A percentile compares a stretch with the other conserved stretches of the same genome.
phyloP scores from a whole-genome alignment of 2,113 vertebrate genomes.

The Pogonocichla stellata region DNA sequence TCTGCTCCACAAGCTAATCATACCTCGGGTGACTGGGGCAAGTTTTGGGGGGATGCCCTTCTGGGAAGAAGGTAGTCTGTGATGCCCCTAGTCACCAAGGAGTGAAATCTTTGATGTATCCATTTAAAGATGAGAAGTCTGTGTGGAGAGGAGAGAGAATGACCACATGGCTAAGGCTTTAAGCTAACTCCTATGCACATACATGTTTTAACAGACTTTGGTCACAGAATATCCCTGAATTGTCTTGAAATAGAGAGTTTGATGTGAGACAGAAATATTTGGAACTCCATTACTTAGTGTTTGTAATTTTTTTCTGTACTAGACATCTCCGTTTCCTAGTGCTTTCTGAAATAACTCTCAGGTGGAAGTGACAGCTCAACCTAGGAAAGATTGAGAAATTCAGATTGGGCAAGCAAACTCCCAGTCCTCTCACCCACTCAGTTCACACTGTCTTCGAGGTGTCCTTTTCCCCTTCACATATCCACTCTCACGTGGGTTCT shows the following conservation, averaged over 20 bases:
- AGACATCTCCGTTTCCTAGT: background rate
- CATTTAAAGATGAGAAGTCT: rapidly evolving
- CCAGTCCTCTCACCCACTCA: background rate
- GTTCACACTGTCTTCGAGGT: background rate
- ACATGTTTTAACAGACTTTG: background rate
- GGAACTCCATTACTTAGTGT: background rate
- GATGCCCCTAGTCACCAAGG: background rate
- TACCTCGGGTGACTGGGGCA: background rate
- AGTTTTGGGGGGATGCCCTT: background rate
- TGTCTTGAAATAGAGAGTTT: background rate
- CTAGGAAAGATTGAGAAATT: background rate
- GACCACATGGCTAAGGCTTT: background rate
- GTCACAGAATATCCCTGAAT: background rate
- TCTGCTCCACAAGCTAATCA: background rate
- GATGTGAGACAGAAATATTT: background rate
- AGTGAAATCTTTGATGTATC: background rate
- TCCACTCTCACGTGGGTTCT: background rate
- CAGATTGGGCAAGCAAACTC: background rate
- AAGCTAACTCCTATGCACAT: background rate
- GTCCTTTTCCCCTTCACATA: background rate
- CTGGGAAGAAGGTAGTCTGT: background rate
- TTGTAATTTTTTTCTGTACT: background rate
- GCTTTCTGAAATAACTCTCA: background rate
- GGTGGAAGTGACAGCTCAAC: background rate
- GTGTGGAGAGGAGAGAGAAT: background rate